These are phyloP conservation scores for Brachypalpus laphriformis DNA, from an alignment of 2,888 invertebrate species.

Conservation along the genomic window DNA sequence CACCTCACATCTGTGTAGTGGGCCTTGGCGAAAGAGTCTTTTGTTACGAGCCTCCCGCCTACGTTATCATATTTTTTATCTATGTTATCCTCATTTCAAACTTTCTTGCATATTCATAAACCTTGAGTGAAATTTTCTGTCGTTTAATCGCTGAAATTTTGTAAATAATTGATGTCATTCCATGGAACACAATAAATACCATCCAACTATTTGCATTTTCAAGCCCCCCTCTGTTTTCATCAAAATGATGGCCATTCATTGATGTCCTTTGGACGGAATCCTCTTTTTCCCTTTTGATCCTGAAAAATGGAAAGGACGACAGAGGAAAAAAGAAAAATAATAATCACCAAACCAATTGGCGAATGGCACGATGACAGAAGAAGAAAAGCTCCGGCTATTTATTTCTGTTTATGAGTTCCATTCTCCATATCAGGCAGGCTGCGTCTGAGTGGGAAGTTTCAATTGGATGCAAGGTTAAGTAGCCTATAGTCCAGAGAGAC, in stretches of 20 bases:
- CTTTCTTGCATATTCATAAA: constrained; percentile 71
- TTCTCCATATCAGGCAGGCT: neutral
- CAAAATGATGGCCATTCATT: constrained; percentile 45
- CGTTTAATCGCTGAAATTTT: constrained; percentile 59
- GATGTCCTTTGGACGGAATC: neutral
- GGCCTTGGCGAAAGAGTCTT: constrained; percentile 7
- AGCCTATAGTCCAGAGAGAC: neutral
- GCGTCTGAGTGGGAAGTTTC: constrained; percentile 8
- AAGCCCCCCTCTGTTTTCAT: constrained; percentile 6
- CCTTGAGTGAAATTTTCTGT: constrained; percentile 68
- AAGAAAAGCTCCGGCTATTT: constrained; percentile 33
- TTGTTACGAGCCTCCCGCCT: constrained; percentile 54
- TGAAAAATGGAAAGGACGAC: constrained; percentile 10
- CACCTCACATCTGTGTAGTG: constrained; percentile 51
- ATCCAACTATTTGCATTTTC: constrained; percentile 64
- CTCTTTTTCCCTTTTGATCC: neutral
- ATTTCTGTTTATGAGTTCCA: constrained; percentile 40
- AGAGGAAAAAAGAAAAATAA: constrained; percentile 9
- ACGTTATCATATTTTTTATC: constrained; percentile 21
- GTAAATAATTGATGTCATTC: constrained; percentile 69
- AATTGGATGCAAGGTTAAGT: constrained; percentile 40
- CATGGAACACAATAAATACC: constrained; percentile 55
- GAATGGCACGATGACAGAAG: constrained; percentile 37
- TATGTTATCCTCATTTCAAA: neutral
- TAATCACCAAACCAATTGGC: constrained; percentile 38